Evolutionary conservation across 2,888 invertebrate species (phyloP).

Genomic region (Dynastes maya): DNA sequence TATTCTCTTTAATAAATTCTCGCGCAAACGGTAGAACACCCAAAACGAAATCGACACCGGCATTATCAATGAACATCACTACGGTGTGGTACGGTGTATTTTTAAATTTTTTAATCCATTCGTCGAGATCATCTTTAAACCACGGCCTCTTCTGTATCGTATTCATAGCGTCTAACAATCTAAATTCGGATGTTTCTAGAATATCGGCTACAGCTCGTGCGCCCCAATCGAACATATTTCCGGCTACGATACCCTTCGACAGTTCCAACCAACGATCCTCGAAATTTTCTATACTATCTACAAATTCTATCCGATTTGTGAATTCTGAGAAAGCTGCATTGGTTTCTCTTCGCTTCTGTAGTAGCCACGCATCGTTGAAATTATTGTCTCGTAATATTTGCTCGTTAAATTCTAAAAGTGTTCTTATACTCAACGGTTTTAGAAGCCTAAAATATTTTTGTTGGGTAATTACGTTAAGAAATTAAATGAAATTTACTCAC

Average conservation of each 20-base stretch:
- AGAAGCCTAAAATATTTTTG: constrained; percentile 54
- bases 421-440: constrained; percentile 90
- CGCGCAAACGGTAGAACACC: constrained; percentile 93
- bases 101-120: constrained; percentile 84
- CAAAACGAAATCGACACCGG: constrained; percentile 94
- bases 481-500: constrained; percentile 73
- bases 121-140: constrained; percentile 90
- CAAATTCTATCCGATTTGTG: constrained; percentile 76
- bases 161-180: constrained; percentile 85
- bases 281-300: constrained; percentile 80
- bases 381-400: constrained; percentile 92
- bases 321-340: constrained; percentile 83
- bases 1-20: constrained; percentile 86
- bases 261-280: constrained; percentile 77
- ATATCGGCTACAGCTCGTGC: constrained; percentile 91
- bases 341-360: constrained; percentile 93
- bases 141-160: constrained; percentile 93
- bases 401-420: constrained; percentile 92
- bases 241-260: constrained; percentile 79
- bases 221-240: constrained; percentile 99
- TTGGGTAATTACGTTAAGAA: no score
- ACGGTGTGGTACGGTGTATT: no score
- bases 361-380: constrained; percentile 90
- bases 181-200: constrained; percentile 84
- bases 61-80: constrained; percentile 96